Evolutionary conservation across 2,113 vertebrate species (phyloP).

Genomic region (Passerina amoena): DNA sequence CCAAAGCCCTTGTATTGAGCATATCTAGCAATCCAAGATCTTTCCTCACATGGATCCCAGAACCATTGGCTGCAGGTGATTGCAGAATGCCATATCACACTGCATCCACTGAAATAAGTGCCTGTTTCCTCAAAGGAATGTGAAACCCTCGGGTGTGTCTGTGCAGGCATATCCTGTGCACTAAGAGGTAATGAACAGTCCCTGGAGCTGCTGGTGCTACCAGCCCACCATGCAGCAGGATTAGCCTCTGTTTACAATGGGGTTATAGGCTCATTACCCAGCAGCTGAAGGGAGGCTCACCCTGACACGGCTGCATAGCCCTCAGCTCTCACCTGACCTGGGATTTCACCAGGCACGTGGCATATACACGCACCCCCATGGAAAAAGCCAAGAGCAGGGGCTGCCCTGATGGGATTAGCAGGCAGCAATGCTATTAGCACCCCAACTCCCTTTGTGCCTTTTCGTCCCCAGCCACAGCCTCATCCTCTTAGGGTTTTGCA

Average conservation of each 20-base stretch:
- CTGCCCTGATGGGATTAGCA: not conserved
- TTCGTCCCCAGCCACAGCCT: not conserved
- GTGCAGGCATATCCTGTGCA: not conserved
- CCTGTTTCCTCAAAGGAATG: not conserved
- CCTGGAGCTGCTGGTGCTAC: not conserved
- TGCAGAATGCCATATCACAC: not conserved
- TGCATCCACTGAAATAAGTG: not conserved
- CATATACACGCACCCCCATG: fast-evolving
- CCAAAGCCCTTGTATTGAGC: not conserved
- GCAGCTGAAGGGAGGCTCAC: not conserved
- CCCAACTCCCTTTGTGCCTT: not conserved
- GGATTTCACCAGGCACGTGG: fast-evolving
- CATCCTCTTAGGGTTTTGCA: not conserved
- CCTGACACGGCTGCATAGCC: not conserved
- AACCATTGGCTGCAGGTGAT: not conserved
- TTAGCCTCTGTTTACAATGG: not conserved
- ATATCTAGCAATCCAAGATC: not conserved
- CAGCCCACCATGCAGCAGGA: not conserved
- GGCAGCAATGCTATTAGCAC: not conserved
- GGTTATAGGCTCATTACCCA: not conserved
- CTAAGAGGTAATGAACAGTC: not conserved
- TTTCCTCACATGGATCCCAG: not conserved
- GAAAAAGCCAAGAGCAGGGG: not conserved
- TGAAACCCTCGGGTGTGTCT: not conserved
- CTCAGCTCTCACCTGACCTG: not conserved